Percentiles rank a stretch among this genome's conserved stretches.
Conservation (phyloP, 2,113 vertebrate genomes). For the Entomyzon cyanotis region DNA sequence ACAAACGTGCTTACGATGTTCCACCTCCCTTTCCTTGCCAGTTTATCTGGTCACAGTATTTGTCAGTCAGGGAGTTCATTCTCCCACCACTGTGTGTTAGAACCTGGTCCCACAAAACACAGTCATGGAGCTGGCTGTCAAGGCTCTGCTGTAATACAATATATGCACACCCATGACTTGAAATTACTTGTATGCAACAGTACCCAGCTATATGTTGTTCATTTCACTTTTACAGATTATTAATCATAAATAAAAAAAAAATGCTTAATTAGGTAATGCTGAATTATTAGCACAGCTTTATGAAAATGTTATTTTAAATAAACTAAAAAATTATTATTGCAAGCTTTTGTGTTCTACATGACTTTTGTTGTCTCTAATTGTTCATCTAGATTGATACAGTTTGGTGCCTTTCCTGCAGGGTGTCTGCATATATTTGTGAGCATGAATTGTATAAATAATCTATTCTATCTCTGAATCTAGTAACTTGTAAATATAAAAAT, state of each 20-base stretch:
- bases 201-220: not conserved
- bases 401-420: not conserved
- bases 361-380: not conserved
- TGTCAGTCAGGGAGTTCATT: not conserved
- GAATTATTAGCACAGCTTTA: not conserved
- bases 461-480: not conserved
- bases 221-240: not conserved
- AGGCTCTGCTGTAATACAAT: not conserved
- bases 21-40: not conserved
- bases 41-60: not conserved
- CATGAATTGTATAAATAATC: not conserved
- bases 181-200: not conserved
- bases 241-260: not conserved
- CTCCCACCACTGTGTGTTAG: not conserved
- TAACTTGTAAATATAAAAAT: not conserved
- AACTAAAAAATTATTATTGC: not conserved
- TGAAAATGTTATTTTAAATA: constrained; percentile 18
- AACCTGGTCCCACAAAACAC: not conserved
- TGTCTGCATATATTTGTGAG: not conserved
- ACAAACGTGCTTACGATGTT: not conserved
- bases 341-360: not conserved
- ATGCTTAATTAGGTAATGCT: not conserved
- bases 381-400: not conserved
- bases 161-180: not conserved
- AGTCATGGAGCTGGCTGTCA: accelerated